Conservation (phyloP, 2,113 vertebrate species). For the Daubentonia madagascariensis region DNA sequence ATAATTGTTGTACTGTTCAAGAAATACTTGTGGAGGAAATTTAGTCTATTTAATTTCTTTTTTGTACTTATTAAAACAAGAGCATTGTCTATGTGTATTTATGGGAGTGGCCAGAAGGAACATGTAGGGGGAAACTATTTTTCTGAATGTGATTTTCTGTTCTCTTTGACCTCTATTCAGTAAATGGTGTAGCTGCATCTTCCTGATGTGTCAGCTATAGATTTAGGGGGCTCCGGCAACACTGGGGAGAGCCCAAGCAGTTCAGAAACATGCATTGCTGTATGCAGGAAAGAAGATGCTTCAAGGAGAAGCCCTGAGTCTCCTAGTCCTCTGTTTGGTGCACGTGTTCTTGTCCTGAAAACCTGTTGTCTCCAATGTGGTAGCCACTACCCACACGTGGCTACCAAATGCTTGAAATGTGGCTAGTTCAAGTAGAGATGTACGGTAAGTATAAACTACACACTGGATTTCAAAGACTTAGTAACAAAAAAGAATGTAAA, state of each 20-base stretch:
- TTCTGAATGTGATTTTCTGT: background rate
- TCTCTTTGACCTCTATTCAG: background rate
- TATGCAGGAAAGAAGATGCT: background rate
- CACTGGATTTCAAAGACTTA: background rate
- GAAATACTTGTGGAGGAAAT: background rate
- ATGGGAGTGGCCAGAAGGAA: background rate
- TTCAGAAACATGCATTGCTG: background rate
- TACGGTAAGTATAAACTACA: background rate
- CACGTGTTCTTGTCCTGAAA: background rate
- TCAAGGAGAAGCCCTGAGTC: background rate
- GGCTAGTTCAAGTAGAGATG: background rate
- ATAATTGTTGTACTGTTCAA: background rate
- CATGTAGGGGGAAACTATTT: background rate
- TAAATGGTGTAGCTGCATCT: background rate
- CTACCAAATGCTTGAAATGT: background rate
- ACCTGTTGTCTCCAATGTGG: rapidly evolving
- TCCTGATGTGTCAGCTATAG: background rate
- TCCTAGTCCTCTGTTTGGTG: background rate
- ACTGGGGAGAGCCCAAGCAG: background rate
- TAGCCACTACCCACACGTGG: background rate
- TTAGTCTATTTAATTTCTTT: background rate
- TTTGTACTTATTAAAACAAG: background rate
- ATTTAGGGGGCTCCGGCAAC: background rate
- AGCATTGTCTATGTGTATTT: background rate
- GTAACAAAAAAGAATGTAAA: background rate